A percentile compares a stretch with the other conserved stretches of the same genome.
phyloP scores from a whole-genome alignment of 2,797 vertebrate genomes.

The Botia kubotai region DNA sequence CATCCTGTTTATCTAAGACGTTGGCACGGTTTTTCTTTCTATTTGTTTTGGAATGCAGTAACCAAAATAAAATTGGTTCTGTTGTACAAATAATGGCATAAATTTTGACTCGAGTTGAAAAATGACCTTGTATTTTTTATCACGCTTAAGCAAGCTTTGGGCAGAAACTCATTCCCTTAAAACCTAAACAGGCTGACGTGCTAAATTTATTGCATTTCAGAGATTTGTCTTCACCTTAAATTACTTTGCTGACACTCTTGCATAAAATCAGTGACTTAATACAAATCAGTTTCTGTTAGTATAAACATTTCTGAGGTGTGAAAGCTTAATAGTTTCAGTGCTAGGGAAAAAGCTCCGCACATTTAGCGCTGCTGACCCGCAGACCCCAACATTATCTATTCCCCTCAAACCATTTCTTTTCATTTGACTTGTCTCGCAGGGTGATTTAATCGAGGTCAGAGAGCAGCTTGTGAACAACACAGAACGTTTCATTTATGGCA shows the following conservation, averaged over 20 bases:
- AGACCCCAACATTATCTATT: conserved; percentile 43
- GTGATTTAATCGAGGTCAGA: conserved; percentile 60
- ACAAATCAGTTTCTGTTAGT: conserved; percentile 6
- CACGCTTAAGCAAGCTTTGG: background rate
- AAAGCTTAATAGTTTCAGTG: conserved; percentile 31
- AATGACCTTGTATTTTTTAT: background rate
- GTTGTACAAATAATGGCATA: background rate
- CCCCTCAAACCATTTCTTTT: conserved; percentile 46
- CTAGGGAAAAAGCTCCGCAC: conserved; percentile 32
- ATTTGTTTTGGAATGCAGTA: background rate
- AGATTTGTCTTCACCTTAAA: conserved; percentile 24
- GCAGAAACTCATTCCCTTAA: background rate
- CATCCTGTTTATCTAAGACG: background rate
- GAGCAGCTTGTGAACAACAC: conserved; percentile 52
- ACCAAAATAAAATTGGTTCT: background rate
- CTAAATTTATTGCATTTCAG: background rate
- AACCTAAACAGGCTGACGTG: background rate
- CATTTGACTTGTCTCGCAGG: conserved; percentile 39
- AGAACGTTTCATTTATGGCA: conserved; percentile 47
- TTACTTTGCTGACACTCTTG: background rate
- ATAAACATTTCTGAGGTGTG: conserved; percentile 30
- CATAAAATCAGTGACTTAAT: conserved; percentile 29
- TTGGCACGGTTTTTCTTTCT: conserved; percentile 5
- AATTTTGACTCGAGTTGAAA: background rate
- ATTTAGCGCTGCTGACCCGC: conserved; percentile 26